Base-by-base conservation (phyloP, 2,888 invertebrate species). In the Ochropacha duplaris region DNA sequence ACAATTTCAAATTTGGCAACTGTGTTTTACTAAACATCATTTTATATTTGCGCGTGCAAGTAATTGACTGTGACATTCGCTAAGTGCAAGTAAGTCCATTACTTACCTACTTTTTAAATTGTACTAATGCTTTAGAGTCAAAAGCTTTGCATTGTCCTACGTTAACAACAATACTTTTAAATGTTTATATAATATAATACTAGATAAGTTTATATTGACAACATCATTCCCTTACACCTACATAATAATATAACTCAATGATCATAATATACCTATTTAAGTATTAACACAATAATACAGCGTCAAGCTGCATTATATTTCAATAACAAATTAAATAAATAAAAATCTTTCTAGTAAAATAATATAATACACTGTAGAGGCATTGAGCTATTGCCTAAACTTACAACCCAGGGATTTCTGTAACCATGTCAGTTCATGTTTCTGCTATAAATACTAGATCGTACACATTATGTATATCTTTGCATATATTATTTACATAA, bases 351-450 rank as follows among this genome's bases (percentile, higher is more conserved):
- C 78, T 74, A 81, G 84, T 82, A 83, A 74, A 61, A 71, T 78
- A 86, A 76, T 78, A 82, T 75, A 78, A 76, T 79, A 87, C 83
- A 86, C 75, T 76, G 73, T 74, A 72, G 73, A 78, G 72, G 79
- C 84, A 89, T 87, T 88, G 87, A 91, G 90, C 90, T 92, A 91
- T 90, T 87, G 87, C 79, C 88, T 92, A 90, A 77, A 86, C 86
- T 81, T 86, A 88, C 91, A 92, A 92, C 92, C 92, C 90, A 81
- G 86, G 90, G 89, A 88, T 86, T 73, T 85, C 84, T 79, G 86
- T 86, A 86, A 89, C 92, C 90, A 90, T 90, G 92, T 83, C 90
- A 66, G 64, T 60, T 57, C 56, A 59, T 71, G 57, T 44, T 44
- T 44, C 62, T 58, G 59, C 58, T 61, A 69, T 64, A 66, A 50